phyloP scores from a whole-genome alignment of 2,797 vertebrate genomes.

The Amblyopsis hoosieri region DNA sequence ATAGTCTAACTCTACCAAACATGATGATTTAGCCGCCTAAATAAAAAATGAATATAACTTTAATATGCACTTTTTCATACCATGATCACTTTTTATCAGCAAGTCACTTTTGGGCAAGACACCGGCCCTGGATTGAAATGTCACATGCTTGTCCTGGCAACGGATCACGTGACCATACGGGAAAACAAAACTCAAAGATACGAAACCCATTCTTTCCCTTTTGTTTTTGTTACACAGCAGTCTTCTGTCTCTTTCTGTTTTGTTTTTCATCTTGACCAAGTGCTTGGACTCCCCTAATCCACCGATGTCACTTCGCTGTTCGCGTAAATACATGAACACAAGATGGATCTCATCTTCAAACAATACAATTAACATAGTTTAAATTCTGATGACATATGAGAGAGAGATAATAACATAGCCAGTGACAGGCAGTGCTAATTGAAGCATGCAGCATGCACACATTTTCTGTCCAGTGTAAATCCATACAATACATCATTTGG shows the following conservation, averaged over 20 bases:
- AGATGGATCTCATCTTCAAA: too few species aligned
- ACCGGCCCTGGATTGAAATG: background rate
- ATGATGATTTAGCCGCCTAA: too few species aligned
- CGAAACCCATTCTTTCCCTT: background rate
- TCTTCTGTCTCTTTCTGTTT: background rate
- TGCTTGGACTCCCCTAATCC: background rate
- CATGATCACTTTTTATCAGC: too few species aligned
- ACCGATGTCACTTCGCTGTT: background rate
- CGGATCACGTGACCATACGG: constrained; percentile 7
- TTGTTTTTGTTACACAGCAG: background rate
- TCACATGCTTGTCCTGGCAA: constrained; percentile 39
- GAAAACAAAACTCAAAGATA: constrained; percentile 66
- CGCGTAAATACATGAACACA: too few species aligned
- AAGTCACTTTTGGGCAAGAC: too few species aligned
- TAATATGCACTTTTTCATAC: too few species aligned
- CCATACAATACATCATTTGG: background rate
- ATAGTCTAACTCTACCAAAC: too few species aligned
- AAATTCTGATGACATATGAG: too few species aligned
- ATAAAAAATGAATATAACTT: too few species aligned
- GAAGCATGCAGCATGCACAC: too few species aligned
- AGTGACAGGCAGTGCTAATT: too few species aligned
- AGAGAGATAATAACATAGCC: too few species aligned
- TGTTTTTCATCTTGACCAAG: constrained; percentile 16
- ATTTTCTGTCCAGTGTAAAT: constrained; percentile 39
- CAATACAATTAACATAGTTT: background rate